Conservation (phyloP, 2,888 invertebrate genomes). For the Eupithecia vulgata region DNA sequence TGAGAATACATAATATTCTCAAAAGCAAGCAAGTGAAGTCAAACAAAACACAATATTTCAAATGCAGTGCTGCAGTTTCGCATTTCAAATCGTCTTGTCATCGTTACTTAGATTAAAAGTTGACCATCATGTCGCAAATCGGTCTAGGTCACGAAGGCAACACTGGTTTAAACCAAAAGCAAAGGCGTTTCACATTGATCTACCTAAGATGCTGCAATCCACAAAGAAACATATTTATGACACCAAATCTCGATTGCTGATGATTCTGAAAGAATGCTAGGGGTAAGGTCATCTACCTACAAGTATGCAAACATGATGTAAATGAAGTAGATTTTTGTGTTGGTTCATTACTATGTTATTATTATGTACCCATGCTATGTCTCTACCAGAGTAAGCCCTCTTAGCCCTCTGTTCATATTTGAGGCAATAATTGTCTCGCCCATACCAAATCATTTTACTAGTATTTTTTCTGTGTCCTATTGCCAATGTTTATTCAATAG, state of each 20-base stretch:
- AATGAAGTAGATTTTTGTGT: slow-evolving; percentile 23
- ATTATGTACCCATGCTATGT: neutral
- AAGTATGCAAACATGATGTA: slow-evolving; percentile 36
- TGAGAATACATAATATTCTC: neutral
- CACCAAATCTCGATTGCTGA: slow-evolving; percentile 21
- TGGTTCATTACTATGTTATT: neutral
- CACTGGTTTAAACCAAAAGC: slow-evolving; percentile 32
- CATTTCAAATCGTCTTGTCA: slow-evolving; percentile 64
- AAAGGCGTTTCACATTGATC: slow-evolving; percentile 12
- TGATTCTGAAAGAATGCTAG: slow-evolving; percentile 54
- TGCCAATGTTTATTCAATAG: neutral
- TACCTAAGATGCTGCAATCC: neutral
- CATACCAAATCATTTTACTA: neutral
- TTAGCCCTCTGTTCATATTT: neutral
- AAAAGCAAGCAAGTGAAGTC: neutral
- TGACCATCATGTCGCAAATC: slow-evolving; percentile 65
- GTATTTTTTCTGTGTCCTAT: neutral
- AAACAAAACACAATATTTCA: slow-evolving; percentile 12
- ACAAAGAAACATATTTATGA: slow-evolving; percentile 1
- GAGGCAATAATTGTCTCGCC: neutral
- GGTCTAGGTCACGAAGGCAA: slow-evolving; percentile 66
- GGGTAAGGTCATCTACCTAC: slow-evolving; percentile 56
- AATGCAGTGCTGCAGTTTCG: slow-evolving; percentile 45
- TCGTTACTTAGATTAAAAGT: slow-evolving; percentile 67
- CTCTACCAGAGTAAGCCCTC: neutral